Conservation (phyloP, 2,888 invertebrate genomes). For the Anagyrus pseudococci region DNA sequence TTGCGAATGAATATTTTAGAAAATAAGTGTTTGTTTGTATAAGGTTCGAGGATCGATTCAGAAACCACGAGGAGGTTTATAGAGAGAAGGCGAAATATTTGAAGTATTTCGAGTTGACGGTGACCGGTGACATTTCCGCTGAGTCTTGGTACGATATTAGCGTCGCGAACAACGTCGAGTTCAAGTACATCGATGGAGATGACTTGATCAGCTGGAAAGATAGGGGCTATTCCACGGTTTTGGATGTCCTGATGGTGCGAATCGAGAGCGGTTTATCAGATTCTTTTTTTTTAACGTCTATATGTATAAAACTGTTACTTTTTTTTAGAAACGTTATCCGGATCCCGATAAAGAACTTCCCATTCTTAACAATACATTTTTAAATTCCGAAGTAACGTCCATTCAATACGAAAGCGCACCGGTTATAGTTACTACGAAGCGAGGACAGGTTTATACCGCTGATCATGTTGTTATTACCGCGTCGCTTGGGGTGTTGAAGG, state of each 20-base stretch:
- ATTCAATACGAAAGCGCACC: constrained; percentile 50
- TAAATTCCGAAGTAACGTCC: constrained; percentile 43
- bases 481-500: constrained; percentile 75
- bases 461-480: constrained; percentile 73
- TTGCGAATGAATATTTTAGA: background rate
- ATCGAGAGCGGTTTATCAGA: too few species aligned
- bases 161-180: background rate
- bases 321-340: constrained; percentile 50
- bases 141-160: constrained; percentile 35
- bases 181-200: constrained; percentile 28
- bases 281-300: too few species aligned
- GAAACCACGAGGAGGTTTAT: constrained; percentile 35
- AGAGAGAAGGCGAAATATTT: constrained; percentile 32
- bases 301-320: background rate
- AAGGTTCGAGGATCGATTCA: constrained; percentile 40
- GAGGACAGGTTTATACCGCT: constrained; percentile 65
- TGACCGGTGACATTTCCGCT: too few species aligned
- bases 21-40: background rate
- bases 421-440: constrained; percentile 58
- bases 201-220: constrained; percentile 49
- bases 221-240: constrained; percentile 45
- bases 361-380: constrained; percentile 47
- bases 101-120: too few species aligned
- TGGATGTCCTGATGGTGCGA: constrained; percentile 53
- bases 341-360: constrained; percentile 50